These are phyloP conservation scores for Ptilonorhynchus violaceus DNA, from an alignment of 2,113 vertebrate species.

Conservation along the genomic window DNA sequence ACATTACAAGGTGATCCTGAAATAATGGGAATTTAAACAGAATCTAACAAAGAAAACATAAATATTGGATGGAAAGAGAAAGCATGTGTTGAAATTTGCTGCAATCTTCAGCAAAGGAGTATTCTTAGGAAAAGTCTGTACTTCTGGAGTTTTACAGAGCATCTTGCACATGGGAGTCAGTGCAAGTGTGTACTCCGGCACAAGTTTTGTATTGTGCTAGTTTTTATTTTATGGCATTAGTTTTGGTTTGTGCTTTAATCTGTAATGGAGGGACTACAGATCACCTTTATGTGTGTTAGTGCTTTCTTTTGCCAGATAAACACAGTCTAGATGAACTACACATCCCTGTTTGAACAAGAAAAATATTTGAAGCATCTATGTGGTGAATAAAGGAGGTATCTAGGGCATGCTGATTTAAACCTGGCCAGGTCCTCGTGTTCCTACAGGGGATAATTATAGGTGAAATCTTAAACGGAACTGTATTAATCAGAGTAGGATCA, in stretches of 20 bases:
- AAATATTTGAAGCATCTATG: not conserved
- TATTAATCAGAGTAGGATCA: conserved; percentile 10
- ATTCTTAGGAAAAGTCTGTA: not conserved
- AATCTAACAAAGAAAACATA: not conserved
- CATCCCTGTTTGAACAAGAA: not conserved
- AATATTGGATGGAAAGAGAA: not conserved
- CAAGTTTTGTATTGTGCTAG: not conserved
- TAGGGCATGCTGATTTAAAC: not conserved
- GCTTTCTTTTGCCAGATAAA: not conserved
- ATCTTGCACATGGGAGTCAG: not conserved
- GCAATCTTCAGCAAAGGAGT: not conserved
- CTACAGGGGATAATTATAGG: conserved; percentile 31
- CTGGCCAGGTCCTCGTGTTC: not conserved
- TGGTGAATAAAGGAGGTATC: not conserved
- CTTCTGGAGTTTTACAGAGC: not conserved
- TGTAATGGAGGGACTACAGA: not conserved
- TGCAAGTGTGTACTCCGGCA: not conserved
- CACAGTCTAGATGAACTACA: not conserved
- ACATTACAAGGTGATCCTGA: not conserved
- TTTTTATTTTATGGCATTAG: not conserved
- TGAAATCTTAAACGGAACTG: not conserved
- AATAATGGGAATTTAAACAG: conserved; percentile 3
- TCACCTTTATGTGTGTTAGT: not conserved
- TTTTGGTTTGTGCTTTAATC: not conserved
- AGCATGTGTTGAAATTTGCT: not conserved